Evolutionary conservation across 2,113 vertebrate genomes (phyloP), one percentile per base, ranked within the genome.

Genomic region (Indri indri): DNA sequence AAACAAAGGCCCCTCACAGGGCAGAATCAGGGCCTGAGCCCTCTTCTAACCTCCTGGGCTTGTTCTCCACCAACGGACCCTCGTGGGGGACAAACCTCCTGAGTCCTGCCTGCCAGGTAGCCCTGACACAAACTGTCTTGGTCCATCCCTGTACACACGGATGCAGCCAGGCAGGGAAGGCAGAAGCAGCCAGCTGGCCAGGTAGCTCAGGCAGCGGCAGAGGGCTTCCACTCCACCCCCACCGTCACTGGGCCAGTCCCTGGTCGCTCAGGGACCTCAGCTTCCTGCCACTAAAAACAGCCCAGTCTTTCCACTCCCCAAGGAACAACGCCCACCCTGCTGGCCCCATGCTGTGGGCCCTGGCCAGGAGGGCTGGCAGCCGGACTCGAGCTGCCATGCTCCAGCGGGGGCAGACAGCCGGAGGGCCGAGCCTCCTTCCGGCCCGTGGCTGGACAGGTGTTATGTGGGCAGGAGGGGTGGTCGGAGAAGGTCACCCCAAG

Each of bases 321-420:
- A 13, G 32, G 37, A 74, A n/a, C 82, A 3, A 37, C 3, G 40
- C 27, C 14, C 0, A 0, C 65, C 54, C n/a, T 70, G 11, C 40
- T 0, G 8, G 22, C 30, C 45, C 10, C 16, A 12, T 4, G 5
- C 2, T 0, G 7, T 2, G 18, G 27, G 59, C 30, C 16, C n/a
- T 0, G 47, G 47, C 8, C n/a, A 11, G 66, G 8, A 34, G 61
- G 40, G 37, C 54, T 85, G 57, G 61, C 8, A n/a, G 40, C 63
- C 13, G 34, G 42, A 13, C 50, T 16, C 61, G 7, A 32, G 18
- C 50, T 52, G 50, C 50, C 50, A 52, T 52, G 17, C 1, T 6
- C 32, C 40, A 14, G 30, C 30, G 63, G 59, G 18, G 6, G 25
- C 40, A 14, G 71, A 3, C 40, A 45, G 25, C 13, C 71, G 27